Conservation (phyloP, 2,113 vertebrate genomes). For the Ammodytes dubius region DNA sequence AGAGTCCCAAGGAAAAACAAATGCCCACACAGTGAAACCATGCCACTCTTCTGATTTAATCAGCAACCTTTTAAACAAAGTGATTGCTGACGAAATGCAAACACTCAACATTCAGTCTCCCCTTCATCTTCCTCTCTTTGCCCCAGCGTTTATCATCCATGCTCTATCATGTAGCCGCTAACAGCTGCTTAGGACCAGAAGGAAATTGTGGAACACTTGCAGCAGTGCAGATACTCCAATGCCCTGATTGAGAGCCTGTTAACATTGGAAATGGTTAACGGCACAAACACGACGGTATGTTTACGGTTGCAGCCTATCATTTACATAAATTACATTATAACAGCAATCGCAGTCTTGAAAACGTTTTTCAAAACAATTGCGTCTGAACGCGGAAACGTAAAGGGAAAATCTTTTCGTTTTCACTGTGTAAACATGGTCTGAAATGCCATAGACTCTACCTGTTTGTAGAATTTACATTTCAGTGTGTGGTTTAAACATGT, state of each 20-base stretch:
- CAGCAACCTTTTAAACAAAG: constrained; percentile 19
- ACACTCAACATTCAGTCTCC: constrained; percentile 1
- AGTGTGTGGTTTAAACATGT: background rate
- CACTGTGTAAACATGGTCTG: too few species aligned
- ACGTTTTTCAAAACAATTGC: too few species aligned
- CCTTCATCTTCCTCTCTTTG: background rate
- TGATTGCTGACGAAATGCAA: background rate
- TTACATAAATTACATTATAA: too few species aligned
- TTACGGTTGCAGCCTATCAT: too few species aligned
- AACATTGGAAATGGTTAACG: too few species aligned
- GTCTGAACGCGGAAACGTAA: too few species aligned
- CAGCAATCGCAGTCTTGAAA: too few species aligned
- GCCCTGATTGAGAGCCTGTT: background rate
- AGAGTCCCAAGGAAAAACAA: background rate
- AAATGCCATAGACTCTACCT: background rate
- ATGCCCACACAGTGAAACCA: constrained; percentile 2
- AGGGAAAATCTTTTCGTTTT: too few species aligned
- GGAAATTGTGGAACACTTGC: background rate
- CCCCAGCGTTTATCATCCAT: background rate
- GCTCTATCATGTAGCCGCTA: background rate
- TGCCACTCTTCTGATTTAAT: constrained; percentile 9
- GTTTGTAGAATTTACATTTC: background rate
- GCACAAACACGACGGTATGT: too few species aligned
- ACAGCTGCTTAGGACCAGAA: background rate
- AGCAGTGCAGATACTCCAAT: background rate